Percentiles rank a stretch among this genome's conserved stretches.
Conservation (phyloP, 2,888 invertebrate species). For the Agapetus fuscipes region DNA sequence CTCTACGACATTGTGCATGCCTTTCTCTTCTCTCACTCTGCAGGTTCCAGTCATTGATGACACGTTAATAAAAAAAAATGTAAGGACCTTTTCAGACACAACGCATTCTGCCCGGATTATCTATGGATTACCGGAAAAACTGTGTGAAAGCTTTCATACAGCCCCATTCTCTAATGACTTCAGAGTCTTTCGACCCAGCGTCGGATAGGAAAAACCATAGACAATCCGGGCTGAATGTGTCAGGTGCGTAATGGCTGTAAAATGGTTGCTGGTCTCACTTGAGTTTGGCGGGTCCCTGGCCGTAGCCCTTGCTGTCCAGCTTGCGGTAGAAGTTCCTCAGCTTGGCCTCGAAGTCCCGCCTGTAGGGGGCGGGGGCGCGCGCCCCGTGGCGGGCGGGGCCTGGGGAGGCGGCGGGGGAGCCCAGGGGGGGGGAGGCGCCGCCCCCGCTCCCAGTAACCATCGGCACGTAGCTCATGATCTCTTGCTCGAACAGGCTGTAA, state of each 20-base stretch:
- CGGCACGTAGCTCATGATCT: conserved; percentile 96
- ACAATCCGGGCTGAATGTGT: too few relatives aligned
- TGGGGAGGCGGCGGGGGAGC: conserved; percentile 70
- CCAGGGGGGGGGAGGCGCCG: conserved; percentile 48
- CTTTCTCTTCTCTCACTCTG: too few relatives aligned
- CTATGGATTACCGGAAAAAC: too few relatives aligned
- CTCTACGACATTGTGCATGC: too few relatives aligned
- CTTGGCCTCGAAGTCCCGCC: conserved; percentile 92
- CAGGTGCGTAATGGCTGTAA: neutral
- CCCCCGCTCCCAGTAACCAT: conserved; percentile 38
- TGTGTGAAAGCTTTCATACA: too few relatives aligned
- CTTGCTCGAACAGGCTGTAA: conserved; percentile 90
- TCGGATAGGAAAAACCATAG: too few relatives aligned
- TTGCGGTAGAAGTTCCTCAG: conserved; percentile 89
- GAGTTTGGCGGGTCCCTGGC: conserved; percentile 93
- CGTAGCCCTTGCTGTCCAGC: conserved; percentile 92
- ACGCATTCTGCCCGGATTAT: too few relatives aligned
- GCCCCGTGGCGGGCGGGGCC: conserved; percentile 66
- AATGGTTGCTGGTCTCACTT: conserved; percentile 60
- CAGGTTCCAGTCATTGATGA: too few relatives aligned
- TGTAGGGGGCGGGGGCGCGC: conserved; percentile 81
- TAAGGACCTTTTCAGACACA: too few relatives aligned
- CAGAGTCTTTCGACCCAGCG: too few relatives aligned
- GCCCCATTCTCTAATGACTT: too few relatives aligned
- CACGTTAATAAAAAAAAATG: too few relatives aligned